Evolutionary conservation across 2,797 vertebrate genomes (phyloP), one percentile per base, ranked within the genome.

Genomic region (Poliocrania exsul): DNA sequence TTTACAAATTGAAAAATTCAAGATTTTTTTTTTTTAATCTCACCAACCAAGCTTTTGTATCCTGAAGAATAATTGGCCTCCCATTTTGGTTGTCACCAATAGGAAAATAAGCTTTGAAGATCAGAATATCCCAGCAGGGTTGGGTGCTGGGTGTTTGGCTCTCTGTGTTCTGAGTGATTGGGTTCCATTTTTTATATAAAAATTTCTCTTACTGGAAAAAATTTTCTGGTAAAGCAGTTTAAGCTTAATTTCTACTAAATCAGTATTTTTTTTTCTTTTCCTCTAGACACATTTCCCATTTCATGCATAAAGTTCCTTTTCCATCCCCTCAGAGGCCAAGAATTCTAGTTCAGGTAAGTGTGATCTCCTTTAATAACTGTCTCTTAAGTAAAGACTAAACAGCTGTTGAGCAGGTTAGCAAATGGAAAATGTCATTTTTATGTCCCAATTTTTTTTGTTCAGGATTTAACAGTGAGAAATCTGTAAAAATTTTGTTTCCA

Each of bases 271-370:
- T 89, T 90, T 83, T 71, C 28, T 95, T 93, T 93, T 88, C 86
- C 87, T 96, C 35, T 97, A 99, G 99, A 97, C 99, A 99, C 97
- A 99, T 99, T 97, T 99, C 99, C 86, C 99, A 99, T 97, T 99
- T 99, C 98, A 99, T 99, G 99, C 99, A 99, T 97, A 99, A 99
- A 95, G 99, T 99, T 97, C 99, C 99, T 64, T 99, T 99, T 96
- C 99, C 99, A 78, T 99, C 99, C 65, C 98, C 97, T 88, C 99
- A 99, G 97, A 99, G 99, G 94, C 99, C 99, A 81, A 98, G 99
- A 92, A 99, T 99, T 97, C 98, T 99, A 38, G 99, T 99, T 88
- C 99, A 99, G 98, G 99, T 99, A 96, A 97, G 98, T 80, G 58
- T 79, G 78, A 89, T 86, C 81, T 91, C 90, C 80, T 92, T 50